phyloP scores from a whole-genome alignment of 2,797 vertebrate genomes.

The Molothrus ater region DNA sequence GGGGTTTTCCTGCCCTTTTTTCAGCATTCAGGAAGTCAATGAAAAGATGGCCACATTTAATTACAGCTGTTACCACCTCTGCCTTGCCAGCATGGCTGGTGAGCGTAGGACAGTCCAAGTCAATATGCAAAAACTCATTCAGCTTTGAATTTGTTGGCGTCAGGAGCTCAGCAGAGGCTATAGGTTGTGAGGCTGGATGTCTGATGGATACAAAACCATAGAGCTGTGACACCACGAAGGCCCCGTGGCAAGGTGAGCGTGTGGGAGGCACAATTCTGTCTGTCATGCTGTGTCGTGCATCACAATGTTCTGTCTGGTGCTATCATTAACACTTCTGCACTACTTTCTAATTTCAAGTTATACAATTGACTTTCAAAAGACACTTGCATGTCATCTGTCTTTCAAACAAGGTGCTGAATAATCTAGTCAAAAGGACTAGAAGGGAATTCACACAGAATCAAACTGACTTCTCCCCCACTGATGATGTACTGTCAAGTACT shows the following conservation, averaged over 20 bases:
- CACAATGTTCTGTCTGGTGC: neutral
- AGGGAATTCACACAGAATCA: slow-evolving; percentile 46
- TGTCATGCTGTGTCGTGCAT: neutral
- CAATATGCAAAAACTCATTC: fast-evolving
- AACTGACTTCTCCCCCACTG: slow-evolving; percentile 13
- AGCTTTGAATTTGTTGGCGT: neutral
- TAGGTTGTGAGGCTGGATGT: neutral
- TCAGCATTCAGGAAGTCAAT: neutral
- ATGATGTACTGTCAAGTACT: slow-evolving; percentile 46
- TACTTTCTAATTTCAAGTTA: neutral
- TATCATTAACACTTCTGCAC: neutral
- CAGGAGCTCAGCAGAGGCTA: neutral
- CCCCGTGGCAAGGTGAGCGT: neutral
- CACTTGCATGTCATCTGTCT: slow-evolving; percentile 33
- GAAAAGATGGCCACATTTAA: neutral
- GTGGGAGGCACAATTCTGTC: neutral
- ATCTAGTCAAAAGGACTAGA: slow-evolving; percentile 42
- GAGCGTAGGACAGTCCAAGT: neutral
- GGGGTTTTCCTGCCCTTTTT: neutral
- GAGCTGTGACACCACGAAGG: fast-evolving
- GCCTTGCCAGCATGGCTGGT: neutral
- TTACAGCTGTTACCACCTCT: neutral
- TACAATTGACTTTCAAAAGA: slow-evolving; percentile 6
- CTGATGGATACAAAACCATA: neutral
- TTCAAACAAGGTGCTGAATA: slow-evolving; percentile 61